These are phyloP conservation scores for Arnoldichthys spilopterus DNA, from an alignment of 2,797 vertebrate genomes.

Conservation along the genomic window DNA sequence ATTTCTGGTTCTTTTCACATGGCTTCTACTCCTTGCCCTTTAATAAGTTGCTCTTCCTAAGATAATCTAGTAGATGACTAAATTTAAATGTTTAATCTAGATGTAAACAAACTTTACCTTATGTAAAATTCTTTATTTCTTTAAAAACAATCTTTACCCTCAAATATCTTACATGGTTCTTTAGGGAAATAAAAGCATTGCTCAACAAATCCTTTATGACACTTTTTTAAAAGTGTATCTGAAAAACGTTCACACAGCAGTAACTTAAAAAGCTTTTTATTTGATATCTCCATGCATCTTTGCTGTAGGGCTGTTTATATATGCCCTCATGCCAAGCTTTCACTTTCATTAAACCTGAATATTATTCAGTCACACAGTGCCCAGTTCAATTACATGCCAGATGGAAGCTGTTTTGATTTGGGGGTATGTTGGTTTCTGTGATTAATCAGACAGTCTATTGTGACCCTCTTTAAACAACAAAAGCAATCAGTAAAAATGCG, in stretches of 20 bases:
- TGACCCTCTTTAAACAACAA: slow-evolving; percentile 66
- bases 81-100: too few species aligned
- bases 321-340: background rate
- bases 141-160: too few species aligned
- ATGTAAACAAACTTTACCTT: too few species aligned
- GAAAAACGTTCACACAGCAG: background rate
- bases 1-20: too few species aligned
- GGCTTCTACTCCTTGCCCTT: too few species aligned
- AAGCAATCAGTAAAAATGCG: slow-evolving; percentile 74
- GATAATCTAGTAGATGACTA: too few species aligned
- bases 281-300: background rate
- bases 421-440: slow-evolving; percentile 61
- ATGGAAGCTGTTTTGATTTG: slow-evolving; percentile 71
- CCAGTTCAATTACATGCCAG: slow-evolving; percentile 57
- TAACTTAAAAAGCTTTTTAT: background rate
- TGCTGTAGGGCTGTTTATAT: slow-evolving; percentile 13
- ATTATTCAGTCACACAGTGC: slow-evolving; percentile 48
- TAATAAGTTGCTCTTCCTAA: too few species aligned
- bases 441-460: slow-evolving; percentile 67
- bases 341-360: slow-evolving; percentile 47
- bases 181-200: too few species aligned
- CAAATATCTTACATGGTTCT: too few species aligned
- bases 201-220: too few species aligned
- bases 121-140: too few species aligned
- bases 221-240: background rate